A percentile compares a stretch with the other conserved stretches of the same genome.
phyloP scores from a whole-genome alignment of 2,888 invertebrate genomes.

The Caradrina kadenii region DNA sequence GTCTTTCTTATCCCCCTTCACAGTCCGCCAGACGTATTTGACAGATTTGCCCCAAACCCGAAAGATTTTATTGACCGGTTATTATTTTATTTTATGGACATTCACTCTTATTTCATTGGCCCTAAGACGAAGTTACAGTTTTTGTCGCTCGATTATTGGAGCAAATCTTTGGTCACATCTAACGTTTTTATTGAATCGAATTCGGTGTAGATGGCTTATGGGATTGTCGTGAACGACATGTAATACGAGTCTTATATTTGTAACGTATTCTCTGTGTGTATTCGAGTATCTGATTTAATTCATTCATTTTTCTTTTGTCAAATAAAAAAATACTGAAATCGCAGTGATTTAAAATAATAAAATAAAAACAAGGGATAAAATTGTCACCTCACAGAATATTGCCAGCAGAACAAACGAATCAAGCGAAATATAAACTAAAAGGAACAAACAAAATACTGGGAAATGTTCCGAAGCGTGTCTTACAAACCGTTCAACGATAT shows the following conservation, averaged over 20 bases:
- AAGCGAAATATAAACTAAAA: slow-evolving; percentile 65
- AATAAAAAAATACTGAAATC: slow-evolving; percentile 20
- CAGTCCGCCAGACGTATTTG: slow-evolving; percentile 81
- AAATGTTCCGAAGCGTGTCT: slow-evolving; percentile 71
- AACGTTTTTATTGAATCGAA: slow-evolving; percentile 85
- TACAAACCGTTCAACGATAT: slow-evolving; percentile 80
- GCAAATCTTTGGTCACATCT: slow-evolving; percentile 82
- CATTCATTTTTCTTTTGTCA: background rate
- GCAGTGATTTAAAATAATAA: slow-evolving; percentile 20
- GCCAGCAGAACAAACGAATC: slow-evolving; percentile 51
- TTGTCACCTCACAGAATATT: slow-evolving; percentile 62
- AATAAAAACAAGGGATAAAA: slow-evolving; percentile 36
- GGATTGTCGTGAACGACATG: slow-evolving; percentile 77
- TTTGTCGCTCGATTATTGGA: slow-evolving; percentile 86
- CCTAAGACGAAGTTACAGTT: slow-evolving; percentile 84
- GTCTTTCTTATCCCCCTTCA: slow-evolving; percentile 73
- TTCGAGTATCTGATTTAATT: background rate
- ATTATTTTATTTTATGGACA: slow-evolving; percentile 90
- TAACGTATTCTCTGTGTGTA: slow-evolving; percentile 25
- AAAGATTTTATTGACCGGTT: slow-evolving; percentile 89
- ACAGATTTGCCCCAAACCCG: slow-evolving; percentile 84
- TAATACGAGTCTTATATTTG: slow-evolving; percentile 72
- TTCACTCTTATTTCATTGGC: slow-evolving; percentile 89
- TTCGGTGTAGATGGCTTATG: slow-evolving; percentile 77
- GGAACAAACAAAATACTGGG: slow-evolving; percentile 53